Conservation (phyloP, 30 jellyfish, hydroid and myxozoan species). For the Turritopsis dohrnii region DNA sequence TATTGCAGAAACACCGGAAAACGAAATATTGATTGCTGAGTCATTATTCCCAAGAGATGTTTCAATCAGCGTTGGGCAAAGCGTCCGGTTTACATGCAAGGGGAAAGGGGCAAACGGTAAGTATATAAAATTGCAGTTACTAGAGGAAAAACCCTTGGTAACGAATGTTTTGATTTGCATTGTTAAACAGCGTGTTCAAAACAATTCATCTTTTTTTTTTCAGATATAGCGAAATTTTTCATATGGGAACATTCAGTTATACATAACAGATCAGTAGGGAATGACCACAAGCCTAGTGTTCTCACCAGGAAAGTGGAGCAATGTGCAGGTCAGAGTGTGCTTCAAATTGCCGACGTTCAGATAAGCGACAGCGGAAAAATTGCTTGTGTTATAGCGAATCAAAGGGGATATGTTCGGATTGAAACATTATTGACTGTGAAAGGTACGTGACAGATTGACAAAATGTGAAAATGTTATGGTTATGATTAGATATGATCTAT, state of each 20-base stretch:
- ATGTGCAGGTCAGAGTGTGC: not conserved
- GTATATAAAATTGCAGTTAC: not conserved
- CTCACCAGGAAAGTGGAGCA: not conserved
- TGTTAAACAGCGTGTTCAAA: no score
- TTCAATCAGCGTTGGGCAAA: not conserved
- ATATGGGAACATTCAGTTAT: not conserved
- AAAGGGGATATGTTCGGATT: constrained; percentile 3
- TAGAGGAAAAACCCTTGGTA: no score
- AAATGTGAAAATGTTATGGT: no score
- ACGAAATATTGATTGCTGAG: not conserved
- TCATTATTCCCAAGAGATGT: constrained; percentile 4
- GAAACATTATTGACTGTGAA: not conserved
- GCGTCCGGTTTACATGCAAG: not conserved
- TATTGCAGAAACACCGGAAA: not conserved
- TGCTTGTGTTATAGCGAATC: not conserved
- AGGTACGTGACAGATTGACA: not conserved
- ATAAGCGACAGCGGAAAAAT: not conserved
- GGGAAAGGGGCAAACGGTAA: constrained; percentile 14
- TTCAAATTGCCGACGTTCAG: not conserved
- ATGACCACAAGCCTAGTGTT: not conserved
- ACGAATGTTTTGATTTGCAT: no score
- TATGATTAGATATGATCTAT: no score
- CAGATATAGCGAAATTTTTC: constrained; percentile 4
- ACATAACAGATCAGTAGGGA: not conserved
- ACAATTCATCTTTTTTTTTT: not conserved